Percentiles rank a stretch among this genome's conserved stretches.
phyloP scores from a whole-genome alignment of 2,888 invertebrate species.

The Imbricaverruca yamaguchii region DNA sequence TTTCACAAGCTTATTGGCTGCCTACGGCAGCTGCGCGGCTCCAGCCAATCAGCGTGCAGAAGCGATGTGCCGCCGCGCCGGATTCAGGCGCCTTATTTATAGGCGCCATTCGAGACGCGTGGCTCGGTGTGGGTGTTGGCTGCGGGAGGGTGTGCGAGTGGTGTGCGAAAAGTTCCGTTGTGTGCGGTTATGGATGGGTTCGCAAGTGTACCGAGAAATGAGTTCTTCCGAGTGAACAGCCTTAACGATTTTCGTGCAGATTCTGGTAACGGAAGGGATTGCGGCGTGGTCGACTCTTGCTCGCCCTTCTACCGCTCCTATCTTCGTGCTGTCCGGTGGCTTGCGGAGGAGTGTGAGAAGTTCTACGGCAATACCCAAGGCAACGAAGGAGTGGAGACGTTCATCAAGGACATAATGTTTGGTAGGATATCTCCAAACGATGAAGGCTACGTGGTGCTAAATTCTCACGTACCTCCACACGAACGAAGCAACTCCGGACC shows the following conservation, averaged over 20 bases:
- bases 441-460: slow-evolving; percentile 7
- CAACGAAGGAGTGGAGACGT: not conserved
- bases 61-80: not conserved
- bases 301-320: slow-evolving; percentile 12
- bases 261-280: not conserved
- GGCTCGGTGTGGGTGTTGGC: not conserved
- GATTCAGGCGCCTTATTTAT: not conserved
- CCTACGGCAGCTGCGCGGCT: not conserved
- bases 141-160: not conserved
- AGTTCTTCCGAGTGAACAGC: not conserved
- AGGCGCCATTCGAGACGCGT: slow-evolving; percentile 1
- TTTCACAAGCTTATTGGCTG: not conserved
- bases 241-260: not conserved
- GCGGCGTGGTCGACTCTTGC: not conserved
- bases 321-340: slow-evolving; percentile 8
- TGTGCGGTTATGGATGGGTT: not conserved
- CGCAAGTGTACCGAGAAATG: not conserved
- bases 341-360: not conserved
- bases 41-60: not conserved
- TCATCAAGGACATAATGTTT: slow-evolving; percentile 14
- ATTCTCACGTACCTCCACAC: not conserved
- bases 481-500: not conserved
- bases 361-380: slow-evolving; percentile 5
- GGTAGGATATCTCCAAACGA: slow-evolving; percentile 1
- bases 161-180: not conserved